Percentiles rank a stretch among this genome's conserved stretches.
phyloP scores from a whole-genome alignment of 2,113 vertebrate genomes.

The Corythornis vintsioides region DNA sequence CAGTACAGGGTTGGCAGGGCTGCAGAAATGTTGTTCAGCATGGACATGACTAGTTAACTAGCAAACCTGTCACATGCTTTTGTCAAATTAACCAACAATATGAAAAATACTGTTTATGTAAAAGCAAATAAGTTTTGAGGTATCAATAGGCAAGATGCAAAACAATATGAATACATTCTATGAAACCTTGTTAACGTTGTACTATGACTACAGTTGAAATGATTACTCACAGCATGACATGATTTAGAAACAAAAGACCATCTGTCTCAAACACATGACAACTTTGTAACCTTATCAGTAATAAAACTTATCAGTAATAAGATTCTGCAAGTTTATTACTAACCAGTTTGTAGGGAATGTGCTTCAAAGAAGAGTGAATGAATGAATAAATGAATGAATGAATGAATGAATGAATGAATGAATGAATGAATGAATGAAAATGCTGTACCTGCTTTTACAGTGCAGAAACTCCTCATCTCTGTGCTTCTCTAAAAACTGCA shows the following conservation, averaged over 20 bases:
- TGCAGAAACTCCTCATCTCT: not conserved
- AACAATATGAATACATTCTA: not conserved
- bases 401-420: not conserved
- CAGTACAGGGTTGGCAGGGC: not conserved
- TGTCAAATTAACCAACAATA: not conserved
- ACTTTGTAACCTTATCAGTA: not conserved
- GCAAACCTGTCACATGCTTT: not conserved
- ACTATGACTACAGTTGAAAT: not conserved
- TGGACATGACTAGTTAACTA: not conserved
- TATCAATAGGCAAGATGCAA: not conserved
- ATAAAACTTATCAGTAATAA: not conserved
- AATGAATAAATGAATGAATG: no score
- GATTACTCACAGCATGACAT: not conserved
- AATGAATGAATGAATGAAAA: no score
- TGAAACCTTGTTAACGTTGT: not conserved
- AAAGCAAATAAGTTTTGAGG: not conserved
- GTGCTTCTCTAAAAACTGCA: not conserved
- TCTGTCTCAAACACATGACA: not conserved
- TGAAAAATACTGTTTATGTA: not conserved
- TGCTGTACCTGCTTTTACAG: not conserved
- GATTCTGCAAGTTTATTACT: not conserved
- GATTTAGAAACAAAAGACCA: not conserved
- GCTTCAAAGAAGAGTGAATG: not conserved
- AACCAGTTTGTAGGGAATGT: not conserved
- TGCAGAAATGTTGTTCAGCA: rapidly evolving